phyloP scores from a whole-genome alignment of 2,888 invertebrate genomes.

The Coelopa pilipes region DNA sequence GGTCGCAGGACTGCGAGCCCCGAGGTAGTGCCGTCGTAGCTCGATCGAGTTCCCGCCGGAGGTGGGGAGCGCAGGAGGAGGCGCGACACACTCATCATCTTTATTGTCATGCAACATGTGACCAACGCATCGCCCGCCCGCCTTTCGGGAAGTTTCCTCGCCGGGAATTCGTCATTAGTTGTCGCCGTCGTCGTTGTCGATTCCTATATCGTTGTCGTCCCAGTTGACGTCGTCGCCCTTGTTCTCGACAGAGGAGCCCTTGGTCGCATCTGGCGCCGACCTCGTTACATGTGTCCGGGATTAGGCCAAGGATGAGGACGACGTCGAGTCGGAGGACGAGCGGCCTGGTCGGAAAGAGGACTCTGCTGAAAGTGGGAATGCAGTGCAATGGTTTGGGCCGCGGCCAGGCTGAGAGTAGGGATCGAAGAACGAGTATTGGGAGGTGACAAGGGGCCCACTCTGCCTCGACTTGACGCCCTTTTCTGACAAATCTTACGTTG shows the following conservation, averaged over 20 bases:
- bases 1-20: background rate
- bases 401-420: too few relatives aligned
- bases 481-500: too few relatives aligned
- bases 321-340: background rate
- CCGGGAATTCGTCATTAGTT: background rate
- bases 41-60: too few relatives aligned
- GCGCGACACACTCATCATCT: conserved; percentile 17
- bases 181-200: background rate
- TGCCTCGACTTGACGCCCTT: too few relatives aligned
- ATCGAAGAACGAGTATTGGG: too few relatives aligned
- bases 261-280: background rate
- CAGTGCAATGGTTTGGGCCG: too few relatives aligned
- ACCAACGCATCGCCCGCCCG: background rate
- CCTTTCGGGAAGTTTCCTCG: conserved; percentile 14
- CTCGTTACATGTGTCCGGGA: background rate
- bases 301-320: background rate
- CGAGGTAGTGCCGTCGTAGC: too few relatives aligned
- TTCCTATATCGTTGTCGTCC: background rate
- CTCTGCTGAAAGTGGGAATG: too few relatives aligned
- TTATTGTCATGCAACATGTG: conserved; percentile 34
- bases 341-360: too few relatives aligned
- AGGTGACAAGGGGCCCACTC: too few relatives aligned
- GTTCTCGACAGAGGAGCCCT: too few relatives aligned
- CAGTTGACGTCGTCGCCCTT: background rate
- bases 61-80: too few relatives aligned